These are phyloP conservation scores for Lepus townsendii DNA, from an alignment of 2,797 vertebrate species.

Conservation along the genomic window DNA sequence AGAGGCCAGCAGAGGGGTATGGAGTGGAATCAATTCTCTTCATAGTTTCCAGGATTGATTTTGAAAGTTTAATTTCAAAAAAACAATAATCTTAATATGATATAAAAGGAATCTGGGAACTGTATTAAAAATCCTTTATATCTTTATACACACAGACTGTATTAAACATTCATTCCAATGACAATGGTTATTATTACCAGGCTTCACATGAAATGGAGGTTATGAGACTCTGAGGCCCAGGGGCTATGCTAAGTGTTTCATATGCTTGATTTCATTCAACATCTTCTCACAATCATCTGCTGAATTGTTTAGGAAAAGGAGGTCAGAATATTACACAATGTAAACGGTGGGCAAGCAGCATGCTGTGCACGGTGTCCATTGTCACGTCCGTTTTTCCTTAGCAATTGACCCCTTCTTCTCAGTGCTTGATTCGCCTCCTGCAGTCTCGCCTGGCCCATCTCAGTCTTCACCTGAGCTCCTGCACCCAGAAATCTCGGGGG, in stretches of 20 bases:
- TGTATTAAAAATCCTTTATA: not conserved
- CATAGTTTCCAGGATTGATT: conserved; percentile 16
- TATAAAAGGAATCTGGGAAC: conserved; percentile 29
- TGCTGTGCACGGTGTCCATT: not conserved
- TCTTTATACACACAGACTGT: not conserved
- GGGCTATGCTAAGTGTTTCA: not conserved
- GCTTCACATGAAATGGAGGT: not conserved
- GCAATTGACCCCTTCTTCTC: not conserved
- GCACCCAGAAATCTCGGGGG: not conserved
- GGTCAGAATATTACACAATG: not conserved
- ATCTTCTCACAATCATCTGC: not conserved
- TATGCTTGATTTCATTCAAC: not conserved
- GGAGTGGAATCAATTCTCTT: not conserved
- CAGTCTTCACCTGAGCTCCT: not conserved
- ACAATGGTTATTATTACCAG: not conserved
- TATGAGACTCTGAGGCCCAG: not conserved
- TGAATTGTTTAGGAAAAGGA: not conserved
- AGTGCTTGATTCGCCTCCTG: not conserved
- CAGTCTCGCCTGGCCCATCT: not conserved
- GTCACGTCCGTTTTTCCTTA: not conserved
- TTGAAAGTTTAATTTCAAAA: conserved; percentile 19
- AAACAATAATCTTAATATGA: not conserved
- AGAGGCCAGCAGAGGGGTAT: not conserved
- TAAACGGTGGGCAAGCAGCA: not conserved
- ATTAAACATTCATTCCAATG: conserved; percentile 18